A percentile compares a stretch with the other conserved stretches of the same genome.
Conservation (phyloP, 2,888 invertebrate genomes). For the Cosmopolites sordidus region DNA sequence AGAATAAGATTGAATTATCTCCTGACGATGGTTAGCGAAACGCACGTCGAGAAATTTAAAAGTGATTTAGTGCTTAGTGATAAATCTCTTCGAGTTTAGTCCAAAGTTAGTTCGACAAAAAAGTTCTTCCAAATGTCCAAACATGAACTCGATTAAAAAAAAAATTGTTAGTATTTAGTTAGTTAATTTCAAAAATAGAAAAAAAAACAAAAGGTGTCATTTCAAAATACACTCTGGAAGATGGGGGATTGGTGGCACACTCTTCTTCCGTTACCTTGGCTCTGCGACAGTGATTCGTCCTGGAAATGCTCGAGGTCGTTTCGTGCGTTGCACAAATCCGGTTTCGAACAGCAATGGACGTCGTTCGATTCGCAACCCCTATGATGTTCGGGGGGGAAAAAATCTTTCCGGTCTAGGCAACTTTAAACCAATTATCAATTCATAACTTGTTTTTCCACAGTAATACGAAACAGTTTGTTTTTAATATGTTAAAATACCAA, state of each 20-base stretch:
- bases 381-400: constrained; percentile 61
- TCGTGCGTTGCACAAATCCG: constrained; percentile 52
- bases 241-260: constrained; percentile 26
- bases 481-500: no score
- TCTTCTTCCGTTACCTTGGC: constrained; percentile 35
- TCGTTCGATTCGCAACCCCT: constrained; percentile 40
- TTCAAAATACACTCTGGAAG: background rate
- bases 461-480: no score
- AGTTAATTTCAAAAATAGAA: constrained; percentile 2
- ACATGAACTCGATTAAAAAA: no score
- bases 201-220: background rate
- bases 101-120: no score
- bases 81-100: no score
- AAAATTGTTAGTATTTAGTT: constrained; percentile 6
- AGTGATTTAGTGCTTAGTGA: no score
- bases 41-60: no score
- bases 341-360: constrained; percentile 52
- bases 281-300: constrained; percentile 24
- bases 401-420: constrained; percentile 44
- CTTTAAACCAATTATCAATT: constrained; percentile 17
- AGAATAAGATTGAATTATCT: no score
- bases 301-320: constrained; percentile 4
- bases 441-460: no score
- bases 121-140: no score
- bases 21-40: no score